Base-by-base conservation (phyloP, 2,888 invertebrate genomes). In the Dynastes tityus region DNA sequence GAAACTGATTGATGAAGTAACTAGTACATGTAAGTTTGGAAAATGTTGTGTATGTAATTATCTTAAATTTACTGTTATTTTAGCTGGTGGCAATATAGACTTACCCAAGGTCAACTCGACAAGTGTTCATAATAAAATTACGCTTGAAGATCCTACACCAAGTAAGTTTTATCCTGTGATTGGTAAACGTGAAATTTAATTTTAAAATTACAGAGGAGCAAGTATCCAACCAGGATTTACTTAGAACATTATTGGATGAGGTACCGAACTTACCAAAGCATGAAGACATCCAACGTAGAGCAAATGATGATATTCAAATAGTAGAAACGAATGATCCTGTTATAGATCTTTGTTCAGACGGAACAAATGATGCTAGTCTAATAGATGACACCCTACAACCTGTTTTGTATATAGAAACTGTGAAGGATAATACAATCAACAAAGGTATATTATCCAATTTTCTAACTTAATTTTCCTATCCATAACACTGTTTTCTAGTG, bases 261-360 rank as follows among this genome's bases (percentile, higher is more conserved):
- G 45, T 11, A 45, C 9, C 45, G 2, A 2, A 8, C 9, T 45
- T 11, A 9, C 8, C 8, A 1, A 45, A 45, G 45, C 32, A 16
- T 5, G 27, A 8, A 5, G 2, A 8, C 55, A 22, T 8, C 3
- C 22, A 22, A 45, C 1, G 2, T 45, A 68, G 9, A 1, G 9
- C 27, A 51, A 61, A 73, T 13, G 73, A 63, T 16, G 61, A 73
- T n/a, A 13, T 73, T 27, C 45, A 58, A 8, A 13, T 74, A 4
- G 45, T 74, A 32, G 73, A 74, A 22, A 22, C 45, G 5, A n/a
- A 61, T 40, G 13, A 45, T 27, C 16, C n/a, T 29, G 27, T 49
- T 16, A 74, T 63, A 11, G 73, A 74, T 61, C 13, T 74, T 5
- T 74, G 73, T 8, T 61, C 45, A 27, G 49, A 74, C 11, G 73